These are phyloP conservation scores for Pedetes capensis DNA, from an alignment of 2,113 vertebrate species.

Conservation along the genomic window DNA sequence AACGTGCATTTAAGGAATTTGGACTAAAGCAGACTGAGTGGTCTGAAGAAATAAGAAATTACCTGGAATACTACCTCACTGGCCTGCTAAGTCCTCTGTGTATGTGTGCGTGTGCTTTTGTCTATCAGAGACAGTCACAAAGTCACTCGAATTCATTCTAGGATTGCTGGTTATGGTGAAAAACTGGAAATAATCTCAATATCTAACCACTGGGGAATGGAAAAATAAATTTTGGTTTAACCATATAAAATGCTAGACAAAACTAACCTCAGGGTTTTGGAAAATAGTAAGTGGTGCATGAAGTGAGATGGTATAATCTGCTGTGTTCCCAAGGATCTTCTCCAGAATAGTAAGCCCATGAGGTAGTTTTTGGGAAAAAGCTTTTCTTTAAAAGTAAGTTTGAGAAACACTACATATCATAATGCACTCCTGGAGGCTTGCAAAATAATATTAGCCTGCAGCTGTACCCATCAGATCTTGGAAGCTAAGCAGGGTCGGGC, in stretches of 20 bases:
- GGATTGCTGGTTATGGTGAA: neutral
- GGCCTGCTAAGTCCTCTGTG: neutral
- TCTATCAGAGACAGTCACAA: neutral
- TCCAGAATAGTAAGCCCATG: neutral
- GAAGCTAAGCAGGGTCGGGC: too few species aligned
- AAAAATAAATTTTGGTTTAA: neutral
- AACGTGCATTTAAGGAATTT: constrained; percentile 11
- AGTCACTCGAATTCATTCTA: neutral
- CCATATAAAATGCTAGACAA: neutral
- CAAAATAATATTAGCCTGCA: neutral
- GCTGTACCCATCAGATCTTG: too few species aligned
- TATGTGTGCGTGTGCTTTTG: neutral
- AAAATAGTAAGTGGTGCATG: neutral
- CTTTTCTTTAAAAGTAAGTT: neutral
- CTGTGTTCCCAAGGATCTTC: neutral
- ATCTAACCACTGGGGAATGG: neutral
- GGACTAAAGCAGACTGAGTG: constrained; percentile 1
- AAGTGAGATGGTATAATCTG: neutral
- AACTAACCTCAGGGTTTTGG: neutral
- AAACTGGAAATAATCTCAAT: neutral
- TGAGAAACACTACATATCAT: neutral
- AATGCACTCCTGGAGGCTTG: neutral
- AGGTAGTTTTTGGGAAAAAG: neutral
- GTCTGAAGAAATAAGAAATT: neutral
- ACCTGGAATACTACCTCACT: neutral